phyloP scores from a whole-genome alignment of 2,113 vertebrate genomes.

The Seriola dumerili region DNA sequence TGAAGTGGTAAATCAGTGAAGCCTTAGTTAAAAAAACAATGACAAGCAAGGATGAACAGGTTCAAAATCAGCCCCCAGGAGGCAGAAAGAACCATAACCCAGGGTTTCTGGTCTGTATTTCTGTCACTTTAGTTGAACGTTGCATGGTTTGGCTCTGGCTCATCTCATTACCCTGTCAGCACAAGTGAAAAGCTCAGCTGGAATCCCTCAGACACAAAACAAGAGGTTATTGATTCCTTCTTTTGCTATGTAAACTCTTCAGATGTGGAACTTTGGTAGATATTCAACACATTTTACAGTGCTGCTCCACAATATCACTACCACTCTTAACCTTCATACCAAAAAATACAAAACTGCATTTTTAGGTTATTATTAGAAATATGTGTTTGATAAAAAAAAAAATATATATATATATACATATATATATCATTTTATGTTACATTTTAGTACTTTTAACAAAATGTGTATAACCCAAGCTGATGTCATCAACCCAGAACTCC shows the following conservation, averaged over 20 bases:
- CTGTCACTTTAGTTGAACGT: background rate
- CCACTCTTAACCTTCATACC: conserved; percentile 1
- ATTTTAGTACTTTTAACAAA: background rate
- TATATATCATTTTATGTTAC: background rate
- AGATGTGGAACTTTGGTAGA: background rate
- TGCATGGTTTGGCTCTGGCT: conserved; percentile 6
- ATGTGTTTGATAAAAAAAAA: conserved; percentile 23
- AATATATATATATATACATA: too few species aligned
- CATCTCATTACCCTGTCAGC: background rate
- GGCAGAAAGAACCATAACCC: background rate
- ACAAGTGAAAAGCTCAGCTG: background rate
- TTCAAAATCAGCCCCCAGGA: background rate
- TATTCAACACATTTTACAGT: background rate
- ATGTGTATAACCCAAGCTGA: background rate
- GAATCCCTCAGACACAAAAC: background rate
- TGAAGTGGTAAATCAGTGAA: background rate
- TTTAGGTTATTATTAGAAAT: conserved; percentile 1
- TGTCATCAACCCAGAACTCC: background rate
- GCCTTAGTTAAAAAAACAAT: background rate
- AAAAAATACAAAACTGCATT: conserved; percentile 7
- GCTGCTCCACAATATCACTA: background rate
- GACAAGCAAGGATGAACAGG: background rate
- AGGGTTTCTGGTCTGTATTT: background rate
- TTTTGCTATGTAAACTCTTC: conserved; percentile 15
- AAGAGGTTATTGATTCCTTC: background rate